These are phyloP conservation scores for Acleris emargana DNA, from an alignment of 2,888 invertebrate species.

Conservation along the genomic window DNA sequence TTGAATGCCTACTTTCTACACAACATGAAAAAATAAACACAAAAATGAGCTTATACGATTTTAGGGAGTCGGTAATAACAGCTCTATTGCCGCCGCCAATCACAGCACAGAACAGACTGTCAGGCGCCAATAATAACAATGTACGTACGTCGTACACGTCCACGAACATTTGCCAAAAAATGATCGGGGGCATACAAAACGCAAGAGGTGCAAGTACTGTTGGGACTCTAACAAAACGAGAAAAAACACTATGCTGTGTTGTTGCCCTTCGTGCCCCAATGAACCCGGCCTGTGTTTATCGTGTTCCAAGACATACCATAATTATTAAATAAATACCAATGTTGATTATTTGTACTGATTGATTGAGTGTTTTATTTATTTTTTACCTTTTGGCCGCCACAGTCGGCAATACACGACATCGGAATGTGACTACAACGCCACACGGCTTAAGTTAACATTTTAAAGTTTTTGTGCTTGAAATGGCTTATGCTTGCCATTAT, in stretches of 20 bases:
- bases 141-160: too few species aligned
- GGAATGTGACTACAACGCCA: too few species aligned
- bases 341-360: too few species aligned
- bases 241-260: not conserved
- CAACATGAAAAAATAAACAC: not conserved
- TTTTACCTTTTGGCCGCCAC: too few species aligned
- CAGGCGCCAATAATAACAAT: not conserved
- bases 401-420: too few species aligned
- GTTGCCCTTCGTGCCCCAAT: not conserved
- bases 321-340: too few species aligned
- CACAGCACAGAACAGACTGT: not conserved
- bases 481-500: too few species aligned
- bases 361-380: too few species aligned
- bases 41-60: not conserved
- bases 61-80: slow-evolving; percentile 3
- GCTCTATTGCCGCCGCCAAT: not conserved
- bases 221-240: not conserved
- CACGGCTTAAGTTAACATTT: too few species aligned
- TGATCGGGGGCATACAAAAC: not conserved
- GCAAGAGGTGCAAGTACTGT: slow-evolving; percentile 10
- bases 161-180: not conserved
- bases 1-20: slow-evolving; percentile 19
- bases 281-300: not conserved
- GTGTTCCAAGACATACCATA: too few species aligned
- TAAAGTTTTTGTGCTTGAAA: too few species aligned